Base-by-base conservation (phyloP, 2,888 invertebrate genomes). In the Sipha maydis region DNA sequence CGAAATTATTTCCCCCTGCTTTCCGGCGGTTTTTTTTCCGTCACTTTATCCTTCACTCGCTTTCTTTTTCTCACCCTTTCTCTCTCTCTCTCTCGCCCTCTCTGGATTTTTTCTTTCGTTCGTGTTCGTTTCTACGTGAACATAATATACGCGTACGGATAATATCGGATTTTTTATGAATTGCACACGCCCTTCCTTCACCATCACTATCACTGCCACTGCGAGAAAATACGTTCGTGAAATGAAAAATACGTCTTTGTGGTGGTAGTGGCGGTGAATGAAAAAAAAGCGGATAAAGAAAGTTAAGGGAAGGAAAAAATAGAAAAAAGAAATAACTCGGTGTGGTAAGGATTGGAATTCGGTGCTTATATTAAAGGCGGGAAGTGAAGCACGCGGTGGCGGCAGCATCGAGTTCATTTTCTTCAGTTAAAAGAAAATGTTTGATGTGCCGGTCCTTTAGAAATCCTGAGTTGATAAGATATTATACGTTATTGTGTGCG, bases 281-380 rank as follows among this genome's bases (percentile, higher is more conserved):
- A 7, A 25, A 61, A 86, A n/a, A 75, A 75, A 38, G 48, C 48
- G 25, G 61, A 31, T 69, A 73, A 71, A 69, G 69, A 79, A 73
- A 83, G 41, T n/a, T 67, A 28, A 69, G 54, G n/a, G 34, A 34
- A 48, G 25, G n/a, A 48, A 41, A 41, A 77, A 85, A 77, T 67
- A 85, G 28, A 48, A 85, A 31, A 85, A 67, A 69, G 77, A 77
- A 85, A 85, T 77, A 85, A 61, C 56, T 88, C 75, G 38, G 67
- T 80, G 79, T 41, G 80, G 73, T 56, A 17, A 31, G 80, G 54
- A 80, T 80, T 80, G 86, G 86, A 88, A 88, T 88, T 88, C 61
- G 80, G 86, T 75, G 73, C 38, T 75, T 80, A 73, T 88, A 88
- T 88, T 82, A 75, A 82, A 86, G 71, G 56, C 38, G 69, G 28